Evolutionary conservation across 2,888 invertebrate species (phyloP).

Genomic region (Drosophila formosana): DNA sequence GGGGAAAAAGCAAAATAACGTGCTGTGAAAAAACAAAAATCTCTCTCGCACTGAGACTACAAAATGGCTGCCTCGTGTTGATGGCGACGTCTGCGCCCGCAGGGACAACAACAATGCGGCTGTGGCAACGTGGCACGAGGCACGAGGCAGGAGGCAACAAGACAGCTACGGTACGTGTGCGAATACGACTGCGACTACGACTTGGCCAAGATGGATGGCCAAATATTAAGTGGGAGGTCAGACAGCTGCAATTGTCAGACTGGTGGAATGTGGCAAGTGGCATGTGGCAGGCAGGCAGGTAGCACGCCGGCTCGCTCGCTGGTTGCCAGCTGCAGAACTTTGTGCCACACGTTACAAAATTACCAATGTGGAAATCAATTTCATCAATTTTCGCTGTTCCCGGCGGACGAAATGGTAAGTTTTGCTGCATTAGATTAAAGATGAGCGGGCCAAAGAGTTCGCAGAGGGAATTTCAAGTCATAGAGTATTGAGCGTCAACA

Average conservation of each 20-base stretch:
- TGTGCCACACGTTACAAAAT: slow-evolving; percentile 61
- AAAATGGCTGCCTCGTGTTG: slow-evolving; percentile 70
- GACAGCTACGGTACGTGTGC: slow-evolving; percentile 40
- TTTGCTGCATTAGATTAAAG: slow-evolving; percentile 22
- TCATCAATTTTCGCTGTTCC: slow-evolving; percentile 66
- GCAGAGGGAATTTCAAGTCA: slow-evolving; percentile 2
- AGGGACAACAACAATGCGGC: slow-evolving; percentile 46
- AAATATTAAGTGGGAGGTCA: slow-evolving; percentile 73
- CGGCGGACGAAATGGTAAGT: slow-evolving; percentile 23
- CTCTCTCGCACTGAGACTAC: slow-evolving; percentile 46
- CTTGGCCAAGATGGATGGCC: slow-evolving; percentile 69
- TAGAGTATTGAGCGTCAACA: slow-evolving; percentile 2
- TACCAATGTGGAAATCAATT: slow-evolving; percentile 75
- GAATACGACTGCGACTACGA: background rate
- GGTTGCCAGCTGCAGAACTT: slow-evolving; percentile 42
- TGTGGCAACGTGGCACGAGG: background rate
- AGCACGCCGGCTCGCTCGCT: slow-evolving; percentile 3
- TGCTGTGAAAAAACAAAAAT: slow-evolving; percentile 42
- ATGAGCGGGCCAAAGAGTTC: background rate
- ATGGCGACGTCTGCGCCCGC: slow-evolving; percentile 75
- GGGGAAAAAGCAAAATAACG: slow-evolving; percentile 45
- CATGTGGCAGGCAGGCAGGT: slow-evolving; percentile 10
- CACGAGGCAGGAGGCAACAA: slow-evolving; percentile 18
- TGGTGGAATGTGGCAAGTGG: slow-evolving; percentile 18
- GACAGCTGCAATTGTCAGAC: slow-evolving; percentile 66